Base-by-base conservation (phyloP, 2,113 vertebrate genomes). In the Pogona vitticeps region DNA sequence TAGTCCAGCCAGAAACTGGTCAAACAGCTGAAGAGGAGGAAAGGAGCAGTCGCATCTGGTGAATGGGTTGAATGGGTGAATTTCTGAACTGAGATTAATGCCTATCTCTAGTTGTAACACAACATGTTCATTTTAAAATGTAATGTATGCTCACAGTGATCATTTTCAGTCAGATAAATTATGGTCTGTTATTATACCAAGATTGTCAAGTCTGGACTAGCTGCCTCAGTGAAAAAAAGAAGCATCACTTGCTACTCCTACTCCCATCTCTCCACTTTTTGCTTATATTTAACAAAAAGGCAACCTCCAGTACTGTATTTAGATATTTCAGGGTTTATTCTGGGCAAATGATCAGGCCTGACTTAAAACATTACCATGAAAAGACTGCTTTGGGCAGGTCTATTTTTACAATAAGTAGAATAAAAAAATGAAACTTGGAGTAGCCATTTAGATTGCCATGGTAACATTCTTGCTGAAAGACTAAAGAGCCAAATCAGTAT, bases 281-380 rank as follows among this genome's bases (percentile, higher is more conserved):
- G 38, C 18, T 75, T 42, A 86, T 0, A 76, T 84, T 36, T 82
- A 89, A 84, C 80, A 86, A 38, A 73, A 73, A 90, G 86, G 82
- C 92, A n/a, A 91, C 75, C 71, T 86, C 83, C 82, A 90, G 82
- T 80, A 88, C 90, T 70, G 75, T 86, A 87, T 91, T 91, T 90
- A 92, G 93, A 93, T 92, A 94, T 88, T 76, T 87, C 67, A 2
- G 36, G 65, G 91, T 92, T 95, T 89, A 92, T 90, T 91, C 86
- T 1, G 0, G 70, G 1, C 82, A 95, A 91, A 86, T 93, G 93
- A 94, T 90, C 46, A 52, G 90, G 90, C 92, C 93, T 92, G 88
- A 93, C 93, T 93, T 91, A 93, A 93, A 94, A 88, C 70, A 95
- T 96, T 95, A 89, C 96, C 92, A 96, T 96, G 95, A 96, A 94